A percentile compares a stretch with the other conserved stretches of the same genome.
Conservation (phyloP, 2,888 invertebrate genomes). For the Megastigmus dorsalis region DNA sequence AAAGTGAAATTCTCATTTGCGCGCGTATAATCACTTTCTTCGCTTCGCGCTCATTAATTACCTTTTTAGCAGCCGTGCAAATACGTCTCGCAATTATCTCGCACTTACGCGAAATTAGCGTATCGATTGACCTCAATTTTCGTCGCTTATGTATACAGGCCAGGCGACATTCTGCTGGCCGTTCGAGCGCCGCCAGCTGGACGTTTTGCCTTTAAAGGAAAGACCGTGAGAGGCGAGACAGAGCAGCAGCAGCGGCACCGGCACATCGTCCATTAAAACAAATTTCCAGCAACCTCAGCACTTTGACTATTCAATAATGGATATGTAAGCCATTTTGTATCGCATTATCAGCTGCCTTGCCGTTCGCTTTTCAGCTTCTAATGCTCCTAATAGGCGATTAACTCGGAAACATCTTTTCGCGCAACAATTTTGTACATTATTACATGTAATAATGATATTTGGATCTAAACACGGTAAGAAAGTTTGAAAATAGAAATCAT, state of each 20-base stretch:
- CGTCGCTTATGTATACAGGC: too few species aligned
- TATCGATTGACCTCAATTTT: conserved; percentile 65
- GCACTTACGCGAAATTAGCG: conserved; percentile 63
- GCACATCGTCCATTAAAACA: conserved; percentile 34
- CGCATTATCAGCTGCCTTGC: neutral
- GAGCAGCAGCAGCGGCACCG: too few species aligned
- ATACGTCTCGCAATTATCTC: conserved; percentile 62
- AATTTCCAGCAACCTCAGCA: conserved; percentile 12
- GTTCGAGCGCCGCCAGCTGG: neutral
- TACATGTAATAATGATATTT: too few species aligned
- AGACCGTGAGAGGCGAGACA: neutral
- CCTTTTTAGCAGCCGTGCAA: conserved; percentile 57
- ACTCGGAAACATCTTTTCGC: neutral
- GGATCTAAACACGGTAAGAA: too few species aligned
- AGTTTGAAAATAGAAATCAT: too few species aligned
- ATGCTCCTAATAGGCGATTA: conserved; percentile 9
- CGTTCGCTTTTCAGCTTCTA: neutral
- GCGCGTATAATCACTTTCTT: conserved; percentile 42
- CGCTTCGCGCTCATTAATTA: conserved; percentile 61
- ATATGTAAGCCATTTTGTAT: conserved; percentile 22
- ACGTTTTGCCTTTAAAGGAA: conserved; percentile 24
- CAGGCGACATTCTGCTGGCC: neutral
- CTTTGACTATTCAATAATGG: conserved; percentile 28
- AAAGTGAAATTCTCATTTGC: conserved; percentile 34
- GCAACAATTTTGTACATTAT: too few species aligned